Evolutionary conservation across 2,797 vertebrate genomes (phyloP).

Genomic region (Galago senegalensis): DNA sequence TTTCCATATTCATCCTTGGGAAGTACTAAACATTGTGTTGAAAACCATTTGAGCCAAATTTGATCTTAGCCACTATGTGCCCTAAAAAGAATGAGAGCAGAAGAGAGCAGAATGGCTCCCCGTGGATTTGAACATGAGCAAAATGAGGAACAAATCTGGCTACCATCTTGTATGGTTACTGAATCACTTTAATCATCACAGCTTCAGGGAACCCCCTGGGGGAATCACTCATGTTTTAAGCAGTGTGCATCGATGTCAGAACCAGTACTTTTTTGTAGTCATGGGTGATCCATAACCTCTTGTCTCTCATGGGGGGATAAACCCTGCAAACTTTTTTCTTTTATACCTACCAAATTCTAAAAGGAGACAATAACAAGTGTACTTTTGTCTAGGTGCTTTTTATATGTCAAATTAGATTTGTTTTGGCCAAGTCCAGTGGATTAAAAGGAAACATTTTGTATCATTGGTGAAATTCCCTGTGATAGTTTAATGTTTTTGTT

Average conservation of each 20-base stretch:
- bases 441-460: constrained; percentile 47
- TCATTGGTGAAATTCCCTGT: not conserved
- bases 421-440: not conserved
- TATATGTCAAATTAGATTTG: not conserved
- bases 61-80: not conserved
- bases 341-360: constrained; percentile 34
- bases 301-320: not conserved
- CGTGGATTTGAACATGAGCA: constrained; percentile 31
- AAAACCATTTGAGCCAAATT: not conserved
- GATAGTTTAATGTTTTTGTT: not conserved
- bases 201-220: not conserved
- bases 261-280: not conserved
- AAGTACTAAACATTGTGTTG: not conserved
- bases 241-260: not conserved
- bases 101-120: not conserved
- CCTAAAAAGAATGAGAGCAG: not conserved
- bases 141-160: not conserved
- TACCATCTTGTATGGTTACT: constrained; percentile 4
- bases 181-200: not conserved
- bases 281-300: not conserved
- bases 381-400: not conserved
- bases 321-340: not conserved
- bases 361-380: not conserved
- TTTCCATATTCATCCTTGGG: not conserved
- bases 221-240: constrained; percentile 3